A percentile compares a stretch with the other conserved stretches of the same genome.
phyloP scores from a whole-genome alignment of 2,888 invertebrate genomes.

The Hypolimnas misippus region DNA sequence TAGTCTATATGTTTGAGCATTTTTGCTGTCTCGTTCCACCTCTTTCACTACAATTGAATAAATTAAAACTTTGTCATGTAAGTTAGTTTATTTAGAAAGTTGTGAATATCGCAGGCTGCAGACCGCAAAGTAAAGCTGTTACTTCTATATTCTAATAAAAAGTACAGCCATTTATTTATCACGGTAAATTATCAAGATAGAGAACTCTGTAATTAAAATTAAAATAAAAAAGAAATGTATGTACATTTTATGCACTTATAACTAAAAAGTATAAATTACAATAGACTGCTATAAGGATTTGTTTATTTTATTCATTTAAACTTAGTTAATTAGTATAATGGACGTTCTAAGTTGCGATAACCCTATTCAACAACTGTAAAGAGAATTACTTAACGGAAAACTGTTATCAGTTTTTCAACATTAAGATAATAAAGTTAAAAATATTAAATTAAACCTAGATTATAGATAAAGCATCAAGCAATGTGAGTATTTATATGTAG shows the following conservation, averaged over 20 bases:
- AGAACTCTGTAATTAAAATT: not conserved
- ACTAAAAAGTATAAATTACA: not conserved
- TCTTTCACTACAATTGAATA: not conserved
- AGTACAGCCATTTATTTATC: not conserved
- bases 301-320: slow-evolving; percentile 46
- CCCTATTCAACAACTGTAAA: slow-evolving; percentile 59
- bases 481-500: too few relatives aligned
- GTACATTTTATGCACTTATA: not conserved
- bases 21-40: not conserved
- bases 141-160: slow-evolving; percentile 6
- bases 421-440: too few relatives aligned
- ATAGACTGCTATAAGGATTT: slow-evolving; percentile 36
- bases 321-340: slow-evolving; percentile 65
- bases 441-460: too few relatives aligned
- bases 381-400: slow-evolving; percentile 27
- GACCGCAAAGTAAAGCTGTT: not conserved
- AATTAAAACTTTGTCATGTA: slow-evolving; percentile 6
- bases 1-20: not conserved
- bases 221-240: not conserved
- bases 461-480: too few relatives aligned
- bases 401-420: not conserved
- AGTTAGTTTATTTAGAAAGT: slow-evolving; percentile 3
- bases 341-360: slow-evolving; percentile 63
- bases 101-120: not conserved
- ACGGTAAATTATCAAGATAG: not conserved